Evolutionary conservation across 2,113 vertebrate species (phyloP).

Genomic region (Thamnaconus septentrionalis): DNA sequence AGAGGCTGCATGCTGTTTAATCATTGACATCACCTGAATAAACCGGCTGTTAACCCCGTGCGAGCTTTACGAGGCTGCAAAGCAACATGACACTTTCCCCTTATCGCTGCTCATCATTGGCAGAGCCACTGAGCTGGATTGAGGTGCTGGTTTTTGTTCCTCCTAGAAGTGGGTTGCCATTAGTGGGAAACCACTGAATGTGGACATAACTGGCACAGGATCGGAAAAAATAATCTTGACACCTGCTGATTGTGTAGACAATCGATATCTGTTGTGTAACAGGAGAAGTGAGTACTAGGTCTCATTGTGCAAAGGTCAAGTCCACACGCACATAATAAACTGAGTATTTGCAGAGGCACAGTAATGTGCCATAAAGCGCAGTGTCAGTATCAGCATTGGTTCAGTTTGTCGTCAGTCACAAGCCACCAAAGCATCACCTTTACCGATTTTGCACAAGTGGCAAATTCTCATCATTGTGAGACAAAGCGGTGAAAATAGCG

Average conservation of each 20-base stretch:
- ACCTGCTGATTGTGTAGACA: no score
- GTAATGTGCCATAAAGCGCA: slow-evolving; percentile 7
- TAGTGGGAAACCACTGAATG: no score
- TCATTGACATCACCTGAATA: slow-evolving; percentile 44
- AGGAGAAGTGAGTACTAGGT: neutral
- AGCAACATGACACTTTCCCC: slow-evolving; percentile 56
- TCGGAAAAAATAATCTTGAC: no score
- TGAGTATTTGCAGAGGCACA: neutral
- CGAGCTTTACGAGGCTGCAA: slow-evolving; percentile 28
- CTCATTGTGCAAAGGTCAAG: slow-evolving; percentile 28
- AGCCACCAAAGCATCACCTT: slow-evolving; percentile 12
- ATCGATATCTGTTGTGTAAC: slow-evolving; percentile 22
- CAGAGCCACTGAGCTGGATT: slow-evolving; percentile 9
- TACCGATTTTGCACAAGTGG: slow-evolving; percentile 7
- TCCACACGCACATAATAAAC: slow-evolving; percentile 9
- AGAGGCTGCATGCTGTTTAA: slow-evolving; percentile 34
- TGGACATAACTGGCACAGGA: no score
- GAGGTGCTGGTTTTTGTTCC: neutral
- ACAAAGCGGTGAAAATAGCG: neutral
- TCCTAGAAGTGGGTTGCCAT: neutral
- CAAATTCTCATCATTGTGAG: slow-evolving; percentile 6
- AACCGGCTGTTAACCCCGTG: slow-evolving; percentile 11
- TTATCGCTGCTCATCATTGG: slow-evolving; percentile 20
- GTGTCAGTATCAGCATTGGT: slow-evolving; percentile 14
- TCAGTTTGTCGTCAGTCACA: neutral